Base-by-base conservation (phyloP, 1,140 invertebrate genomes). In the Linepithema humile region DNA sequence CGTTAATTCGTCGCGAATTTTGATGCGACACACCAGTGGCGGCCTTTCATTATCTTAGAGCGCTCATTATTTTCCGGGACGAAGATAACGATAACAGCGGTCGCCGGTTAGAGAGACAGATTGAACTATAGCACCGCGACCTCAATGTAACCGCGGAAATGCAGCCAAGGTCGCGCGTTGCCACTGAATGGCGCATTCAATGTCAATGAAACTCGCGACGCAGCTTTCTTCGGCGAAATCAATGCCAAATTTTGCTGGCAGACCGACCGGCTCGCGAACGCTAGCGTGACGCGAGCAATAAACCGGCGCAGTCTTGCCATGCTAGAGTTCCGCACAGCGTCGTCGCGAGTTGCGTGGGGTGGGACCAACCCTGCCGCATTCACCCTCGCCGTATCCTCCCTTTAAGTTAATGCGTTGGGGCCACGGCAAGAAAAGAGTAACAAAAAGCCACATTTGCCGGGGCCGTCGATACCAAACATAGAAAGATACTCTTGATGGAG, bases 211-310 rank as follows among this genome's bases (percentile, higher is more conserved):
- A 50, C 50, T 1, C 50, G 23, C 29, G 43, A 82, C 26, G 69
- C 48, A 45, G 43, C 60, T 80, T 62, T 64, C 82, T 50, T 64
- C 45, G 35, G 26, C 45, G 45, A 84, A 80, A 89, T 90, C 89
- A 73, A 89, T 90, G 85, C 60, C 83, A 74, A 86, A 89, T 86
- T 86, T 87, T 72, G 74, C 67, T 82, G 69, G 50, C 48, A n/a
- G n/a, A n/a, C n/a, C 40, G 35, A 53, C 45, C 26, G 53, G 43
- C 15, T 20, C 35, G 45, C 48, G 23, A 69, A 40, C 45, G 69
- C 38, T 89, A 62, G 88, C 89, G 89, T 90, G 89, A 89, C 84
- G 43, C 48, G 17, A 73, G 78, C 69, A 60, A 87, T 90, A 89
- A 90, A 57, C 48, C 48, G 78, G 87, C 80, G 85, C 65, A 48